A percentile compares a stretch with the other conserved stretches of the same genome.
Conservation (phyloP, 1,140 invertebrate species). For the Eueides isabella region DNA sequence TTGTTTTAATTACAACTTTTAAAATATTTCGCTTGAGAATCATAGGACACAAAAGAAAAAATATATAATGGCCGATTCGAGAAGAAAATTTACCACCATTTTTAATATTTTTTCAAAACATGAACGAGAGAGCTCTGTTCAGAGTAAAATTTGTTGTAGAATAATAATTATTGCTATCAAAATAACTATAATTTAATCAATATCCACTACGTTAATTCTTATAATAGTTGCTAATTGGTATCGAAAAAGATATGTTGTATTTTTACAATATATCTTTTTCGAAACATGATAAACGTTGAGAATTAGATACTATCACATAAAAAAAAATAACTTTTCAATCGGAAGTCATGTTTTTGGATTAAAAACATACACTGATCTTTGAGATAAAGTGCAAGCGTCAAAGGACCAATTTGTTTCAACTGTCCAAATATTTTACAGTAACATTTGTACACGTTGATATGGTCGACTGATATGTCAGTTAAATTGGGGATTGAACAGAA, state of each 20-base stretch:
- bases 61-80: too few relatives aligned
- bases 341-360: conserved; percentile 36
- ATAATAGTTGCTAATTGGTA: neutral
- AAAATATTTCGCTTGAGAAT: too few relatives aligned
- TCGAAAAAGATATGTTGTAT: neutral
- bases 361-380: conserved; percentile 43
- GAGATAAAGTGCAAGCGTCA: conserved; percentile 61
- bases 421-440: conserved; percentile 56
- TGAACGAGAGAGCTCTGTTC: too few relatives aligned
- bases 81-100: too few relatives aligned
- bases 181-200: too few relatives aligned
- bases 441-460: conserved; percentile 53
- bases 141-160: too few relatives aligned
- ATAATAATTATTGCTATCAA: too few relatives aligned
- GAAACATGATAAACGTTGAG: neutral
- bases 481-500: conserved; percentile 3
- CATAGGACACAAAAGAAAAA: too few relatives aligned
- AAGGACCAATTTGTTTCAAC: conserved; percentile 63
- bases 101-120: too few relatives aligned
- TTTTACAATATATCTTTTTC: neutral
- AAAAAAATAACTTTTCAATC: conserved; percentile 43
- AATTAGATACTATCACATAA: conserved; percentile 26
- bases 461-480: conserved; percentile 31
- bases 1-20: too few relatives aligned
- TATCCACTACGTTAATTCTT: too few relatives aligned